Conservation (phyloP, 2,113 vertebrate species). For the Tachysurus fulvidraco region DNA sequence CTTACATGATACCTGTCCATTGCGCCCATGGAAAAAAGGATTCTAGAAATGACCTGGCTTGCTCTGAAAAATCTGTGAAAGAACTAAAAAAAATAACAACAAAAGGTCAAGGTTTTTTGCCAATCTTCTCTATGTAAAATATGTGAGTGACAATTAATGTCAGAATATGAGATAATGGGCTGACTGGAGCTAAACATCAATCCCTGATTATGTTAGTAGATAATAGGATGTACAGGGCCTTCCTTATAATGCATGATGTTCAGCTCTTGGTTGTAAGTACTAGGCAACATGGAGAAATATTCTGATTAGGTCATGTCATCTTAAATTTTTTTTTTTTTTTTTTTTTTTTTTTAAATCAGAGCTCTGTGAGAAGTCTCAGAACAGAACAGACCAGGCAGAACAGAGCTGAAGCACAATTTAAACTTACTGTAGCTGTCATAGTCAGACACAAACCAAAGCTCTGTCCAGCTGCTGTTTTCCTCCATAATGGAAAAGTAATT, state of each 20-base stretch:
- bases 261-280: neutral
- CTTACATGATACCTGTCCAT: too few relatives aligned
- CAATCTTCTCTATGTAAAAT: too few relatives aligned
- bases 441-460: constrained; percentile 28
- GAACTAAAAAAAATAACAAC: too few relatives aligned
- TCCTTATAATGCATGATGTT: neutral
- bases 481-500: constrained; percentile 38
- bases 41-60: too few relatives aligned
- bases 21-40: too few relatives aligned
- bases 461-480: constrained; percentile 4
- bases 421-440: constrained; percentile 21
- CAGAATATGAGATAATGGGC: neutral
- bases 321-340: neutral
- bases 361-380: neutral
- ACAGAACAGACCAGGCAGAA: too few relatives aligned
- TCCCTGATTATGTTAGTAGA: neutral
- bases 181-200: neutral
- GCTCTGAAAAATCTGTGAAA: too few relatives aligned
- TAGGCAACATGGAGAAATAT: neutral
- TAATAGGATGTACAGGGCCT: neutral
- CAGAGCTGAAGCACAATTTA: constrained; percentile 22
- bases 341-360: neutral
- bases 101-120: too few relatives aligned
- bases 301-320: neutral
- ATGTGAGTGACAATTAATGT: neutral